Evolutionary conservation across 2,888 invertebrate species (phyloP).

Genomic region (Arenicola marina): DNA sequence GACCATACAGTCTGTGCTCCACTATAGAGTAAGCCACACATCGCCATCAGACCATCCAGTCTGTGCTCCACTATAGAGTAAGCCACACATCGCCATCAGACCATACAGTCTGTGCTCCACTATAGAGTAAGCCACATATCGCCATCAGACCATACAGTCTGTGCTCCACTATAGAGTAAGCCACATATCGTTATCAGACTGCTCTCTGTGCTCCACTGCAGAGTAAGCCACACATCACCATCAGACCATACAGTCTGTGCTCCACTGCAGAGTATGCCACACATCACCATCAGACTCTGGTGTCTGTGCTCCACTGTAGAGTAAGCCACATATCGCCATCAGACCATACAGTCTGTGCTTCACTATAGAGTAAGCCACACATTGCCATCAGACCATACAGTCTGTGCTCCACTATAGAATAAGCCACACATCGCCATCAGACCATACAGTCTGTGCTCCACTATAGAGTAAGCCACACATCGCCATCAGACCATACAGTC

Average conservation of each 20-base stretch:
- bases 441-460: constrained; percentile 23
- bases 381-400: constrained; percentile 22
- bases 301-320: constrained; percentile 23
- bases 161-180: constrained; percentile 26
- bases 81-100: constrained; percentile 17
- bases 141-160: constrained; percentile 24
- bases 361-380: constrained; percentile 25
- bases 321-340: constrained; percentile 23
- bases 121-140: constrained; percentile 24
- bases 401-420: constrained; percentile 26
- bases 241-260: constrained; percentile 24
- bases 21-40: constrained; percentile 25
- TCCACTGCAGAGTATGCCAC: constrained; percentile 25
- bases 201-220: constrained; percentile 21
- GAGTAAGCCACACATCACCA: constrained; percentile 23
- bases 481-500: constrained; percentile 21
- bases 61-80: constrained; percentile 27
- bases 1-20: constrained; percentile 24
- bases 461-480: constrained; percentile 26
- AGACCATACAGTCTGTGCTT: constrained; percentile 24
- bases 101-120: constrained; percentile 25
- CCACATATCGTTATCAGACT: constrained; percentile 18
- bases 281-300: constrained; percentile 20
- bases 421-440: constrained; percentile 18
- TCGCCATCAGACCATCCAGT: constrained; percentile 21